A percentile compares a stretch with the other conserved stretches of the same genome.
phyloP scores from a whole-genome alignment of 2,797 vertebrate species.

The Phrynocephalus forsythii region DNA sequence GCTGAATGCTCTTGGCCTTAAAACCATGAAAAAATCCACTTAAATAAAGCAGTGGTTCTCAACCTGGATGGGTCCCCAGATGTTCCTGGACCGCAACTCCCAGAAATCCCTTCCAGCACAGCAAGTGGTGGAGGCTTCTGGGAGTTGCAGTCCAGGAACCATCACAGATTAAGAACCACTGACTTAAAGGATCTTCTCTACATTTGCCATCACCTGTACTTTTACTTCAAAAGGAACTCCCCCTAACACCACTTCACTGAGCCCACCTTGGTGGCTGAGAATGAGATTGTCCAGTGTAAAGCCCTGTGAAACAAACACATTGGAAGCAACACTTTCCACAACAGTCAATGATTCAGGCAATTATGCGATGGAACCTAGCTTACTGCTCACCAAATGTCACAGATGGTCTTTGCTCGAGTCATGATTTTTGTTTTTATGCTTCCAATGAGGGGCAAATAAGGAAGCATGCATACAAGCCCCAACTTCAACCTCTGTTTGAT shows the following conservation, averaged over 20 bases:
- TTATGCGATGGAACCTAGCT: too few relatives aligned
- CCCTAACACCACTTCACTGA: neutral
- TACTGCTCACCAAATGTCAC: too few relatives aligned
- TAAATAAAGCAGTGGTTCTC: neutral
- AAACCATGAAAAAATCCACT: neutral
- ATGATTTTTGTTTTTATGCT: too few relatives aligned
- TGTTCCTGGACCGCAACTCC: too few relatives aligned
- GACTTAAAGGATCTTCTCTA: neutral
- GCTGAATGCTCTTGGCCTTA: neutral
- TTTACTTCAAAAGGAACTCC: neutral
- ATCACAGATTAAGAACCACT: too few relatives aligned
- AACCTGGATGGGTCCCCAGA: too few relatives aligned
- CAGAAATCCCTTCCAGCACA: too few relatives aligned
- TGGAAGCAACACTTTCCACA: neutral
- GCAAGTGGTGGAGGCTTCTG: too few relatives aligned
- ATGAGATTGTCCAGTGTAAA: neutral
- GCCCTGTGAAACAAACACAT: neutral
- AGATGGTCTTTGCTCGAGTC: too few relatives aligned
- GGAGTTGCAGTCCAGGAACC: too few relatives aligned
- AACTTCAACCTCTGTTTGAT: neutral
- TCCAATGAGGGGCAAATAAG: neutral
- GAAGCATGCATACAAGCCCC: too few relatives aligned
- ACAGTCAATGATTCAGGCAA: neutral
- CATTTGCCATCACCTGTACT: conserved; percentile 7
- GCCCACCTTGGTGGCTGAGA: neutral